Evolutionary conservation across 2,888 invertebrate species (phyloP).

Genomic region (Cryptus viduatorius): DNA sequence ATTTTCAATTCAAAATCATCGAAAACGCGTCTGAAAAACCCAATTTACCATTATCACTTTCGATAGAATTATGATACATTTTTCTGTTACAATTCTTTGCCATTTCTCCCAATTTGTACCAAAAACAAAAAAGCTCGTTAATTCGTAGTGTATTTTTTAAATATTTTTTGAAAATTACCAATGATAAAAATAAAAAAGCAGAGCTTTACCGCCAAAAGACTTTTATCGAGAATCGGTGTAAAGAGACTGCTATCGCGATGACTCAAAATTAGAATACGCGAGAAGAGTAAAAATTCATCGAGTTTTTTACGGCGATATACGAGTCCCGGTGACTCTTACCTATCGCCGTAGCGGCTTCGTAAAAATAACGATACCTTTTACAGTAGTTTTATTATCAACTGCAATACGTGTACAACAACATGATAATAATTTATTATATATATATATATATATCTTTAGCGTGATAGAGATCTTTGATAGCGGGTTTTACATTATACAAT

Average conservation of each 20-base stretch:
- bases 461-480: slow-evolving; percentile 66
- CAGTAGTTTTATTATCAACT: slow-evolving; percentile 73
- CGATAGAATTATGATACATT: background rate
- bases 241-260: background rate
- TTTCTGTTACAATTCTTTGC: background rate
- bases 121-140: background rate
- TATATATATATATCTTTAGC: slow-evolving; percentile 52
- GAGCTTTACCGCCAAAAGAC: background rate
- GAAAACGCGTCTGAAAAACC: background rate
- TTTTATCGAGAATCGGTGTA: background rate
- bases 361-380: slow-evolving; percentile 47
- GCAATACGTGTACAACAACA: slow-evolving; percentile 72
- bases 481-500: slow-evolving; percentile 68
- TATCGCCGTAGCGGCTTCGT: background rate
- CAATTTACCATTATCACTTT: background rate
- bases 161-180: background rate
- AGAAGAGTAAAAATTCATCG: slow-evolving; percentile 13
- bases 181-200: background rate
- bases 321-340: slow-evolving; percentile 6
- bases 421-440: slow-evolving; percentile 67
- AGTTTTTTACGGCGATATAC: background rate
- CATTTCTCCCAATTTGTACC: background rate
- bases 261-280: slow-evolving; percentile 11
- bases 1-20: background rate
- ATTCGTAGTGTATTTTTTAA: background rate